These are phyloP conservation scores for Plotosus lineatus DNA, from an alignment of 2,113 vertebrate genomes.

Conservation along the genomic window DNA sequence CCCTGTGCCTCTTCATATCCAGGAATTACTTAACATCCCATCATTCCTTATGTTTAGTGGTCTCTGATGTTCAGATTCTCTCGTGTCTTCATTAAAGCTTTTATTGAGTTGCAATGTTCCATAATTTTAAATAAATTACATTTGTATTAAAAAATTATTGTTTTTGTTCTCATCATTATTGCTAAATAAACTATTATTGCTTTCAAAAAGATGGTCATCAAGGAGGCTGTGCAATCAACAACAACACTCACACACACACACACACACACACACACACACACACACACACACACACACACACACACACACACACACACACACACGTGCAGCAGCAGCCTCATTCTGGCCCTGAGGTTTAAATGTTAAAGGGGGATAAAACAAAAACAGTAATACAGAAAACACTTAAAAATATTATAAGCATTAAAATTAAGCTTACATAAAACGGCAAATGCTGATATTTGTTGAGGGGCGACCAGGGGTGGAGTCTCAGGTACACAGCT, in stretches of 20 bases:
- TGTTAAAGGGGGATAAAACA: background rate
- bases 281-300: slow-evolving; percentile 14
- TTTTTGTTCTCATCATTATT: slow-evolving; percentile 3
- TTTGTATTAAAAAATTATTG: background rate
- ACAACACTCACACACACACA: background rate
- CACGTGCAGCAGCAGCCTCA: background rate
- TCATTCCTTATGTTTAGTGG: no score
- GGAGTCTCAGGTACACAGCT: background rate
- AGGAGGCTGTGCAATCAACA: background rate
- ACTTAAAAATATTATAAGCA: background rate
- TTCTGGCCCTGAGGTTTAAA: slow-evolving; percentile 12
- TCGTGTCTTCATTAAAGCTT: no score
- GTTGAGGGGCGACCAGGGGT: background rate
- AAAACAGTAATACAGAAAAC: no score
- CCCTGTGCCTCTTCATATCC: no score
- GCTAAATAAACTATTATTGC: slow-evolving; percentile 29
- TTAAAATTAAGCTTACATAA: background rate
- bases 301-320: slow-evolving; percentile 21
- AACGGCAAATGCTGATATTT: background rate
- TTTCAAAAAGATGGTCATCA: slow-evolving; percentile 15
- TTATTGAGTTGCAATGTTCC: no score
- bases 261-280: slow-evolving; percentile 22
- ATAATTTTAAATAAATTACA: background rate
- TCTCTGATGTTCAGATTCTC: no score
- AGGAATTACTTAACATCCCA: no score